These are phyloP conservation scores for Drosophila pruinosa DNA, from an alignment of 1,140 invertebrate species.

Conservation along the genomic window DNA sequence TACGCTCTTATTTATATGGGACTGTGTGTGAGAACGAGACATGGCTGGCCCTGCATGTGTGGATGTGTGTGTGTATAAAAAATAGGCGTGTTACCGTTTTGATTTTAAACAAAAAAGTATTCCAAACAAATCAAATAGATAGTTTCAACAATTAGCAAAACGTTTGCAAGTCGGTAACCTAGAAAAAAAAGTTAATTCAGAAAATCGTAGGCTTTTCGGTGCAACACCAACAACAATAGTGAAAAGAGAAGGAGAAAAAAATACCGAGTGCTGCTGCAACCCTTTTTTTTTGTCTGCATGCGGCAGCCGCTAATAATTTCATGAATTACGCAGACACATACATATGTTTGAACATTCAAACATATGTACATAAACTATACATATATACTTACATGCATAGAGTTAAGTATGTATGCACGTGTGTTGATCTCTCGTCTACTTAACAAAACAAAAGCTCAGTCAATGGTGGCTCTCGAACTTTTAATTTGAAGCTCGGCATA, in stretches of 20 bases:
- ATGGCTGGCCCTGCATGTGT: conserved; percentile 34
- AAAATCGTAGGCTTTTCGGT: conserved; percentile 4
- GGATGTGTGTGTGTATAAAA: conserved; percentile 49
- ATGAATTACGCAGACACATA: conserved; percentile 29
- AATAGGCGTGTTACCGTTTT: conserved; percentile 69
- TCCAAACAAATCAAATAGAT: conserved; percentile 47
- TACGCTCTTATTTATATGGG: conserved; percentile 29
- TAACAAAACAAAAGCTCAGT: conserved; percentile 17
- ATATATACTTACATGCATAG: not conserved
- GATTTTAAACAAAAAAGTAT: conserved; percentile 40
- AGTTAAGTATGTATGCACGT: conserved; percentile 1
- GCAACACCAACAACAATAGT: conserved; percentile 4
- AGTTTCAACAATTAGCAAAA: conserved; percentile 38
- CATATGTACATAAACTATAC: not conserved
- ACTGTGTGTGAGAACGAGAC: conserved; percentile 35
- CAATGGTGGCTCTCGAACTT: conserved; percentile 1
- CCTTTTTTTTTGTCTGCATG: conserved; percentile 31
- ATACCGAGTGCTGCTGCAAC: conserved; percentile 28
- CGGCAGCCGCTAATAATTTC: conserved; percentile 33
- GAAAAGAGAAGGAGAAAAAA: conserved; percentile 1
- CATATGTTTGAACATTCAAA: not conserved
- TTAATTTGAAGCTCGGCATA: conserved; percentile 13
- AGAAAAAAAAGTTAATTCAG: conserved; percentile 30
- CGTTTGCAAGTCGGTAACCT: not conserved
- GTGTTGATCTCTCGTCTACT: conserved; percentile 12